Evolutionary conservation across 2,113 vertebrate genomes (phyloP).

Genomic region (Plectropomus leopardus): DNA sequence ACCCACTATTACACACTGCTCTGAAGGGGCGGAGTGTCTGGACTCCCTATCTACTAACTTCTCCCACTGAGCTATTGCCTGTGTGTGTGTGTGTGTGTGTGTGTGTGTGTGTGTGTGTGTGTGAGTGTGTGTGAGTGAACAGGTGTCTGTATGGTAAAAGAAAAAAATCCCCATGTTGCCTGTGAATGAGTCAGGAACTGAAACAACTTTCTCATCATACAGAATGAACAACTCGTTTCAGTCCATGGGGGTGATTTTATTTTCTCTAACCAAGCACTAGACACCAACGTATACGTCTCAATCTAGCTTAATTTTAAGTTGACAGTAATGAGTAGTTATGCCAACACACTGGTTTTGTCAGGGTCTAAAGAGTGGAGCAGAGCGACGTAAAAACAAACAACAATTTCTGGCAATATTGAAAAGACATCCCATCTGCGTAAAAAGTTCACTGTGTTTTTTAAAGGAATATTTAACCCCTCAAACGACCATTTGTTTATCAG

Average conservation of each 20-base stretch:
- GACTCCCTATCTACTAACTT: slow-evolving; percentile 59
- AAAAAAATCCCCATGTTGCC: background rate
- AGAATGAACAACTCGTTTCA: too few species aligned
- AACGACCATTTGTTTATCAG: too few species aligned
- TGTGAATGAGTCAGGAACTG: slow-evolving; percentile 20
- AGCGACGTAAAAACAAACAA: background rate
- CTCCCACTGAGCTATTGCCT: slow-evolving; percentile 23
- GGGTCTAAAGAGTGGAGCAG: too few species aligned
- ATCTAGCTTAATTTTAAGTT: too few species aligned
- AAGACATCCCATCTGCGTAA: too few species aligned
- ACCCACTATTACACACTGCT: slow-evolving; percentile 91
- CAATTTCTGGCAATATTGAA: background rate
- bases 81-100: slow-evolving; percentile 12
- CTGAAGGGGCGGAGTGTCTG: slow-evolving; percentile 50
- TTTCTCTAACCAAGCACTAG: too few species aligned
- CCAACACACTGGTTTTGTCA: too few species aligned
- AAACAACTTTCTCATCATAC: background rate
- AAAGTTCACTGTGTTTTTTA: too few species aligned
- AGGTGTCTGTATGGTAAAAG: background rate
- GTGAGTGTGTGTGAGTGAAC: slow-evolving; percentile 4
- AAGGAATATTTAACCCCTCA: too few species aligned
- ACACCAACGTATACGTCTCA: too few species aligned
- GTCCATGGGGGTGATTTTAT: too few species aligned
- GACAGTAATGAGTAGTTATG: too few species aligned
- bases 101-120: slow-evolving; percentile 6